Conservation (phyloP, 2,888 invertebrate genomes). For the Lampropteryx suffumata region DNA sequence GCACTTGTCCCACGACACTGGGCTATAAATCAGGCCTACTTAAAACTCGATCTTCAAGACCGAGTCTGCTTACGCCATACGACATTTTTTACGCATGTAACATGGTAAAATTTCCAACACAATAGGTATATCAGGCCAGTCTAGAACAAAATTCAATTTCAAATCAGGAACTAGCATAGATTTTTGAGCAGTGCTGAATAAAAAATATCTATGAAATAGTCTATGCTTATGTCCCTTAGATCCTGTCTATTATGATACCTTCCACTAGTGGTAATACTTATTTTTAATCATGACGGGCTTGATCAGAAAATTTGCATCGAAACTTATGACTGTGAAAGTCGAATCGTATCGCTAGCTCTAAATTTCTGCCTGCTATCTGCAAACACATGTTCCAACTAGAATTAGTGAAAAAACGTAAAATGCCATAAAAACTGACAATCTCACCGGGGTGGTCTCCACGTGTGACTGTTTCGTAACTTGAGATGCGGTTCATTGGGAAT, state of each 20-base stretch:
- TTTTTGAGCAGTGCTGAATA: too few relatives aligned
- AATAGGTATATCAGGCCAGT: too few relatives aligned
- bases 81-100: conserved; percentile 25
- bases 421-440: conserved; percentile 46
- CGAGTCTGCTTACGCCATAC: conserved; percentile 36
- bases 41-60: conserved; percentile 51
- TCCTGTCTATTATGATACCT: too few relatives aligned
- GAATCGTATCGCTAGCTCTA: conserved; percentile 44
- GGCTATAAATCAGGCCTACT: conserved; percentile 74
- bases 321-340: too few relatives aligned
- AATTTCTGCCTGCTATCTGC: conserved; percentile 54
- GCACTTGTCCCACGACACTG: conserved; percentile 69
- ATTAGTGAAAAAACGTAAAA: conserved; percentile 55
- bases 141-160: too few relatives aligned
- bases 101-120: too few relatives aligned
- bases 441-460: conserved; percentile 60
- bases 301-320: too few relatives aligned
- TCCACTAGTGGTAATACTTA: too few relatives aligned
- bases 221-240: too few relatives aligned
- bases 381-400: conserved; percentile 66
- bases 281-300: too few relatives aligned
- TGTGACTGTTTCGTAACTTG: conserved; percentile 28
- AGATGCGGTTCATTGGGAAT: conserved; percentile 15
- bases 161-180: too few relatives aligned
- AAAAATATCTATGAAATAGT: too few relatives aligned